Conservation (phyloP, 2,113 vertebrate genomes). For the Onychorhynchus coronatus region DNA sequence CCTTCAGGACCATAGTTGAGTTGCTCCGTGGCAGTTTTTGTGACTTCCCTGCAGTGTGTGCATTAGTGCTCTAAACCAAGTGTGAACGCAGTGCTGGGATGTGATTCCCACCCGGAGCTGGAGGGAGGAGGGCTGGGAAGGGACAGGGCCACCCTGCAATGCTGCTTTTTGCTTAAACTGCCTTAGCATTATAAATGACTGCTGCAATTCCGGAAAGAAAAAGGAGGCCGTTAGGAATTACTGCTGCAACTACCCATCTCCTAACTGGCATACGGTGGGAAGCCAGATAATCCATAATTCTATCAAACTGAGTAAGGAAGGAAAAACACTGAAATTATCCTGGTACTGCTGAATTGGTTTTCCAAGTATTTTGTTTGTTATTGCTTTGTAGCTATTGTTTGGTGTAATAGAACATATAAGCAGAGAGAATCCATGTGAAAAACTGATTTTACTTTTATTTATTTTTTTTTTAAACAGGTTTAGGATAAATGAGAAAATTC, state of each 20-base stretch:
- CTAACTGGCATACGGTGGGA: not conserved
- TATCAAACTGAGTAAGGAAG: not conserved
- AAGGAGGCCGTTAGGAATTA: not conserved
- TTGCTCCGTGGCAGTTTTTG: not conserved
- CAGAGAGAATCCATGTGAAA: not conserved
- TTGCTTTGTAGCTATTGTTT: not conserved
- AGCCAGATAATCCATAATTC: not conserved
- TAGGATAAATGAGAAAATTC: not conserved
- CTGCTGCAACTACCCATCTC: not conserved
- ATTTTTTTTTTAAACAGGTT: not conserved
- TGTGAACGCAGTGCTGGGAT: not conserved
- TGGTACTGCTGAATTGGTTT: not conserved
- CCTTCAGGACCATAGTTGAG: not conserved
- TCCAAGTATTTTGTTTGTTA: not conserved
- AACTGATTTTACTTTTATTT: no score
- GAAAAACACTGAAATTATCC: not conserved
- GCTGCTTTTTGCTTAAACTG: not conserved
- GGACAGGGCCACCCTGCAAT: rapidly evolving
- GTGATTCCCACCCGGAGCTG: rapidly evolving
- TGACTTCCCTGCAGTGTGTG: not conserved
- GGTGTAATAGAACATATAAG: not conserved
- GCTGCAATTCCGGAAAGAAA: not conserved
- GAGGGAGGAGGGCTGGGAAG: not conserved
- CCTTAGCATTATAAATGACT: not conserved
- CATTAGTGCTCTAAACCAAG: not conserved